A percentile compares a stretch with the other conserved stretches of the same genome.
Conservation (phyloP, 2,113 vertebrate genomes). For the Rhinopomastus cyanomelas region DNA sequence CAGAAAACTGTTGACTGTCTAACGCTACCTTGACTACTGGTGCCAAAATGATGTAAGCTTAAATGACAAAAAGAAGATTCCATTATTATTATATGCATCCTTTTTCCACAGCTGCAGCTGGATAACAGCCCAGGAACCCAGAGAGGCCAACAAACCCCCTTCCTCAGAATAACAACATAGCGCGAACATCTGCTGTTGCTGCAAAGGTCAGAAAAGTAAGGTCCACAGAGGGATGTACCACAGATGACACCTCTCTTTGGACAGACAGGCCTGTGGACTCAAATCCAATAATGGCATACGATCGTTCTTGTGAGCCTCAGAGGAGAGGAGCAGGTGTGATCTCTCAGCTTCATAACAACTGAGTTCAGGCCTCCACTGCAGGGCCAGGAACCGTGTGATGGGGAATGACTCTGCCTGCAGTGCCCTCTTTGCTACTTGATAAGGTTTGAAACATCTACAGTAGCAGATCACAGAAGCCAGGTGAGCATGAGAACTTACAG, state of each 20-base stretch:
- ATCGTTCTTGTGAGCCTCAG: background rate
- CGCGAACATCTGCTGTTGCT: constrained; percentile 59
- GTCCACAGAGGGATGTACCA: background rate
- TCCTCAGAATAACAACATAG: constrained; percentile 37
- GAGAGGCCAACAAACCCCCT: constrained; percentile 25
- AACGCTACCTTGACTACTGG: constrained; percentile 47
- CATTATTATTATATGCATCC: constrained; percentile 61
- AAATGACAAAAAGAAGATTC: constrained; percentile 48
- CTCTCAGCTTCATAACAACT: background rate
- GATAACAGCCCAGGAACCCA: constrained; percentile 21
- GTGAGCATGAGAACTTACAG: background rate
- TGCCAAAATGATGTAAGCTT: constrained; percentile 60
- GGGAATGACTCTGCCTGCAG: background rate
- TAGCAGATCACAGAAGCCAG: background rate
- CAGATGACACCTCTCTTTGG: constrained; percentile 17
- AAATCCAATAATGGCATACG: background rate
- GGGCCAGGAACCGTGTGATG: accelerated
- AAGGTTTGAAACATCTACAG: background rate
- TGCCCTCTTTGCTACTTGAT: background rate
- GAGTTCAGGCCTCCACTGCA: background rate
- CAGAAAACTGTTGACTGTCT: constrained; percentile 14
- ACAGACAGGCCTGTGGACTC: background rate
- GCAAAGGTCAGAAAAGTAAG: constrained; percentile 32
- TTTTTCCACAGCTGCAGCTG: constrained; percentile 62
- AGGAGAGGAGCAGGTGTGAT: constrained; percentile 4